Evolutionary conservation across 2,888 invertebrate genomes (phyloP), one percentile per base, ranked within the genome.

Genomic region (Synanthedon formicaeformis): DNA sequence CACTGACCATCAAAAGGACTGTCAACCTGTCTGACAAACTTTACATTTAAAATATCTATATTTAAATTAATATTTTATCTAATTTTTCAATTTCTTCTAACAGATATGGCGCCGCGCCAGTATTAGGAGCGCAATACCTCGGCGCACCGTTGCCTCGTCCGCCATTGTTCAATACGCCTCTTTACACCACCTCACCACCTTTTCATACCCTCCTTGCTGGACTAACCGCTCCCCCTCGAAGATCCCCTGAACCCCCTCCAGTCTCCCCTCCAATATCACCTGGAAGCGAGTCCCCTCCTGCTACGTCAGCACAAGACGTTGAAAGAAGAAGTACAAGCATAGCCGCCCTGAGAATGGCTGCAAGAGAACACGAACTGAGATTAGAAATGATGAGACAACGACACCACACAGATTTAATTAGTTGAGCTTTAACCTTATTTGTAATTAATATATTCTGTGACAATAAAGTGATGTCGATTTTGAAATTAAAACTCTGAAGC

Each of bases 241-340:
- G 75, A 69, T 85, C 80, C 14, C 81, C 76, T 50, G 81, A 76
- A 63, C 85, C 73, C 41, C 84, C 84, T 12, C 82, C 88, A 0
- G 82, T 89, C 2, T 90, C 91, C 4, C 90, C 91, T 14, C 87
- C 88, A 1, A 86, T 85, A 59, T 85, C 84, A n/a, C 87, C 87
- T 2, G 85, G 85, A 51, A 85, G 80, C 59, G 84, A 83, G 57
- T 89, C 90, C 1, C 89, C 90, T 11, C 86, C 89, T 16, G 68
- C 81, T 58, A 57, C 82, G 5, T 72, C 75, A 51, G 88, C 89
- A 1, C 93, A 92, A 27, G 94, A 95, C 59, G 92, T 94, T 54
- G 95, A 96, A 75, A 88, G 95, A 60, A 87, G 96, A 64, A 94
- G 94, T 64, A 95, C 94, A 40, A 96, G 96, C 68, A 96, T 96